Percentiles rank a stretch among this genome's conserved stretches.
Conservation (phyloP, 1,140 invertebrate species). For the Anastrepha obliqua region DNA sequence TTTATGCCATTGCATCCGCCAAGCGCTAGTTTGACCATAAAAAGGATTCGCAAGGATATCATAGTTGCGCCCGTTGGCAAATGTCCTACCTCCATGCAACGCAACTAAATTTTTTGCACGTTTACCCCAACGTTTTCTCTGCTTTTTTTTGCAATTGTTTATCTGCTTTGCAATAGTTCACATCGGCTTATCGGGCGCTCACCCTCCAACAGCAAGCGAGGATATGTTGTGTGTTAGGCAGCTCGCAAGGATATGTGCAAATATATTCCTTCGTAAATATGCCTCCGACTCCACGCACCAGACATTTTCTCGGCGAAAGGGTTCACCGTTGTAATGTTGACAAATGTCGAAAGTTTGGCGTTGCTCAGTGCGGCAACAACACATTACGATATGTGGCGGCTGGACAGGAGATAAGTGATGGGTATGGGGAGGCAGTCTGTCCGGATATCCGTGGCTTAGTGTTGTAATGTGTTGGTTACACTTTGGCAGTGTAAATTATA, state of each 20-base stretch:
- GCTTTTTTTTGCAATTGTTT: slow-evolving; percentile 61
- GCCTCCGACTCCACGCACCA: neutral
- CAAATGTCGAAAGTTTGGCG: slow-evolving; percentile 59
- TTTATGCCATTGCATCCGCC: neutral
- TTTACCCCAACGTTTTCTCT: slow-evolving; percentile 27
- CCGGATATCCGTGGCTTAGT: slow-evolving; percentile 70
- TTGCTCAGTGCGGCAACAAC: neutral
- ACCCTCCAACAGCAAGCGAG: neutral
- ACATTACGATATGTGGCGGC: neutral
- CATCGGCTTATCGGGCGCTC: slow-evolving; percentile 66
- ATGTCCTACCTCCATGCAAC: slow-evolving; percentile 31
- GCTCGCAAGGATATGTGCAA: slow-evolving; percentile 47
- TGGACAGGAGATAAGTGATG: neutral
- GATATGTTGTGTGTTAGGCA: slow-evolving; percentile 55
- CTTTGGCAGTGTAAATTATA: slow-evolving; percentile 50
- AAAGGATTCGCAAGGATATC: slow-evolving; percentile 60
- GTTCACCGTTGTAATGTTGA: slow-evolving; percentile 60
- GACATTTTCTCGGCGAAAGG: slow-evolving; percentile 59
- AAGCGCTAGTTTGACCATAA: slow-evolving; percentile 65
- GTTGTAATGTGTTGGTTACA: slow-evolving; percentile 63
- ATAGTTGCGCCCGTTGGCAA: slow-evolving; percentile 57
- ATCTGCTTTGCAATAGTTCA: slow-evolving; percentile 72
- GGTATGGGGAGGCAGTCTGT: neutral
- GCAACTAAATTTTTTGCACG: slow-evolving; percentile 11
- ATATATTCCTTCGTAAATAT: slow-evolving; percentile 30